Conservation (phyloP, 2,113 vertebrate genomes). For the Phyllostomus hastatus region DNA sequence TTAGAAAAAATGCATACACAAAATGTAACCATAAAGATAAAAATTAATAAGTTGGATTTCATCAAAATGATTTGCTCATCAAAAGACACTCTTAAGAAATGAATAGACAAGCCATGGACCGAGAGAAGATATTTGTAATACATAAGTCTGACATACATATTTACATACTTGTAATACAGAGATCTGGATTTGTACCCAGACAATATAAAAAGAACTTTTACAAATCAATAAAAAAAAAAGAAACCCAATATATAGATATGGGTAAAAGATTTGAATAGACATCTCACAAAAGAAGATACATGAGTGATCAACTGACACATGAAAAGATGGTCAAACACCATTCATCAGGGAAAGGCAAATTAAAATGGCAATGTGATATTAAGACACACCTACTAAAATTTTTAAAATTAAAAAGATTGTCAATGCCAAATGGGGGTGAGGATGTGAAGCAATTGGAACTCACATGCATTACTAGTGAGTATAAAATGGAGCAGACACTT, state of each 20-base stretch:
- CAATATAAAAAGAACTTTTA: not conserved
- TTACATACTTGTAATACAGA: not conserved
- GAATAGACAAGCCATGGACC: not conserved
- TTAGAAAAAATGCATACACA: not conserved
- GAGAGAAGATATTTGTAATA: not conserved
- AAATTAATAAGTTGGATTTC: not conserved
- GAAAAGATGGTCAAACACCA: not conserved
- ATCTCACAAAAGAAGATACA: not conserved
- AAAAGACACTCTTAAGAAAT: not conserved
- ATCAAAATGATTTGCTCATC: not conserved
- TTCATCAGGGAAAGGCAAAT: not conserved
- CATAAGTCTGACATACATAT: not conserved
- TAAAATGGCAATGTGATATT: not conserved
- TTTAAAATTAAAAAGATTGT: not conserved
- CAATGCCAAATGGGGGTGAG: not conserved
- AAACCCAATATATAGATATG: not conserved
- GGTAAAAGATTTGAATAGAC: constrained; percentile 6
- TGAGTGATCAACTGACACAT: not conserved
- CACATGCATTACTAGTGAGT: not conserved
- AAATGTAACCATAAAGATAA: not conserved
- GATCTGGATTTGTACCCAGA: not conserved
- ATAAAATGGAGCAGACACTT: not conserved
- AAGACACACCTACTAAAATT: not conserved
- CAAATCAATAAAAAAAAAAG: not conserved
- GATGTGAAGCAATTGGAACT: not conserved